phyloP scores from a whole-genome alignment of 2,888 invertebrate genomes.

The Stenodema calcarata region DNA sequence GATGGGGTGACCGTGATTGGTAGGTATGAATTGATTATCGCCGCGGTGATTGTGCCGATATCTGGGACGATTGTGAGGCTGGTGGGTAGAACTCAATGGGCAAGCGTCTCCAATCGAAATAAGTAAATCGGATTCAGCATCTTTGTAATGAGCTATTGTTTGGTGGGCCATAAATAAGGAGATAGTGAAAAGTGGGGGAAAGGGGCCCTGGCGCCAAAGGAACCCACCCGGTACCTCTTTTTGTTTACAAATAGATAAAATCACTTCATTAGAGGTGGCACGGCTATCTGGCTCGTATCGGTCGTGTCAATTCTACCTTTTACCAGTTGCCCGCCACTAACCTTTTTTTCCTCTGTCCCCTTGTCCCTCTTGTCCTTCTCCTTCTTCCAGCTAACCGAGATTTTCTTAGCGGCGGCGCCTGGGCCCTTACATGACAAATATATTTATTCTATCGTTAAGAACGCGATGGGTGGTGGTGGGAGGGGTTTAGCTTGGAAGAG shows the following conservation, averaged over 20 bases:
- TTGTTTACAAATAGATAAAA: constrained; percentile 37
- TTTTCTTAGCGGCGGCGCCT: constrained; percentile 25
- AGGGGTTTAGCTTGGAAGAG: background rate
- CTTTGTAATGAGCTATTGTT: constrained; percentile 36
- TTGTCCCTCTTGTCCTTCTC: background rate
- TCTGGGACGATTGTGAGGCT: background rate
- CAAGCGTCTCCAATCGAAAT: constrained; percentile 16
- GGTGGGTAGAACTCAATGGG: background rate
- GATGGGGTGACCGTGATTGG: too few relatives aligned
- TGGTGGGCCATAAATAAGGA: constrained; percentile 28
- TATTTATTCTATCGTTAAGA: constrained; percentile 1
- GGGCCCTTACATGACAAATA: constrained; percentile 21
- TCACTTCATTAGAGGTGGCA: constrained; percentile 34
- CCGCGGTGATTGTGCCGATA: background rate
- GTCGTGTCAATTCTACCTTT: constrained; percentile 37
- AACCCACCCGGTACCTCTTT: constrained; percentile 35
- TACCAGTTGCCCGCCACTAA: background rate
- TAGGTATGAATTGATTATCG: background rate
- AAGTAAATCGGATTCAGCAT: constrained; percentile 34
- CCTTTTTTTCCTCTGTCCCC: background rate
- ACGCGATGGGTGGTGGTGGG: background rate
- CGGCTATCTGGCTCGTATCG: constrained; percentile 28
- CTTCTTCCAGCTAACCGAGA: background rate
- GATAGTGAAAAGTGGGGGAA: constrained; percentile 8
- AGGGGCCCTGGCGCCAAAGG: constrained; percentile 18